Conservation (phyloP, 2,113 vertebrate genomes). For the Gymnarchus niloticus region DNA sequence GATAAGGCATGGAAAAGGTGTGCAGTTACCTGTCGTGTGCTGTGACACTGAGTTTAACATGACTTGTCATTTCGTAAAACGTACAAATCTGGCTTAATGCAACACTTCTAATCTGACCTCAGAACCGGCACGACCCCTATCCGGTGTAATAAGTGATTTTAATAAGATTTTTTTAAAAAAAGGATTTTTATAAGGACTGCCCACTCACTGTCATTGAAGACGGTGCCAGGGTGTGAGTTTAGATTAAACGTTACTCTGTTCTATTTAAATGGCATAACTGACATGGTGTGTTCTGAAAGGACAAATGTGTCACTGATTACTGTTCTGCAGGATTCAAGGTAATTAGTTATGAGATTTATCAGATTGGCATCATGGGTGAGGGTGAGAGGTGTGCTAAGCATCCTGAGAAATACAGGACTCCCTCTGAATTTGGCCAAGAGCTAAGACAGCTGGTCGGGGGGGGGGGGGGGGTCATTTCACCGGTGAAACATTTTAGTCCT, state of each 20-base stretch:
- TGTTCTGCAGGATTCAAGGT: neutral
- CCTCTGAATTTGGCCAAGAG: neutral
- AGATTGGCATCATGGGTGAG: neutral
- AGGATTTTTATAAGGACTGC: neutral
- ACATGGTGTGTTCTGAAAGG: neutral
- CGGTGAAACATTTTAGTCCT: too few species aligned
- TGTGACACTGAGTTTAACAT: neutral
- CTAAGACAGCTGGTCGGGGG: neutral
- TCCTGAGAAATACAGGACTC: neutral
- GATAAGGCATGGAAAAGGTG: neutral
- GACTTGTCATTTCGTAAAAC: neutral
- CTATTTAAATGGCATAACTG: neutral
- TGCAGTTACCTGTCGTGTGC: neutral
- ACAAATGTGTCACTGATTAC: neutral
- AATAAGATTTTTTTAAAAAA: neutral
- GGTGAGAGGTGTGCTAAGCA: neutral
- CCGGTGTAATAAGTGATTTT: neutral
- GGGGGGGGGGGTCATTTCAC: neutral
- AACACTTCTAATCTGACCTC: conserved; percentile 2
- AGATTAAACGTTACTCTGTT: neutral
- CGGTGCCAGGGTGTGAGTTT: neutral
- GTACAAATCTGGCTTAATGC: neutral
- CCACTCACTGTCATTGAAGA: neutral
- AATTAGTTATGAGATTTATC: neutral
- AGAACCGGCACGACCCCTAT: neutral